Evolutionary conservation across 2,113 vertebrate species (phyloP).

Genomic region (Steatornis caripensis): DNA sequence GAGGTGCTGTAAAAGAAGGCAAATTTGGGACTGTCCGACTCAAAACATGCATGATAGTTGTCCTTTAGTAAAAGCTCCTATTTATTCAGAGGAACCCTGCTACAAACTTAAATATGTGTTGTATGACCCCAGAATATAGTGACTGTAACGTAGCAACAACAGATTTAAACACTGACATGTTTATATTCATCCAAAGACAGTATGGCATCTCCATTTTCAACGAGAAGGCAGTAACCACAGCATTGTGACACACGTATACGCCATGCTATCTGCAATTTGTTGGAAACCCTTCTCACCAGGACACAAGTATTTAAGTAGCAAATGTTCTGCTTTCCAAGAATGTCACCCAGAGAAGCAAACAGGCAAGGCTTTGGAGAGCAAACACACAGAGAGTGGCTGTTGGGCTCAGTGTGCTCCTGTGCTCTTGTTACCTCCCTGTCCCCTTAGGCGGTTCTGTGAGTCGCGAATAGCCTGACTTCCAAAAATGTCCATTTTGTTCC

Average conservation of each 20-base stretch:
- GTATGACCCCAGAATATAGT: not conserved
- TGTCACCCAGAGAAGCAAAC: not conserved
- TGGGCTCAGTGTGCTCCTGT: not conserved
- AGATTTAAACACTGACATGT: not conserved
- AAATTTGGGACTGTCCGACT: not conserved
- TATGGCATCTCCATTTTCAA: not conserved
- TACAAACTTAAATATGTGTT: not conserved
- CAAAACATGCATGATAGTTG: not conserved
- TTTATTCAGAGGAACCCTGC: not conserved
- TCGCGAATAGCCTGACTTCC: not conserved
- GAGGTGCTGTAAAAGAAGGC: not conserved
- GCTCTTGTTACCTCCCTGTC: fast-evolving
- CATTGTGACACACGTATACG: fast-evolving
- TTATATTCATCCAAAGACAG: not conserved
- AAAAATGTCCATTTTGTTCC: not conserved
- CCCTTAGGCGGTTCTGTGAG: not conserved
- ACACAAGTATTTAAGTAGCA: not conserved
- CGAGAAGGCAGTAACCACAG: not conserved
- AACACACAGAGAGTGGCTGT: not conserved
- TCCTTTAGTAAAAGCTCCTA: not conserved
- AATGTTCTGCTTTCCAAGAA: not conserved
- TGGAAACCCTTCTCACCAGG: not conserved
- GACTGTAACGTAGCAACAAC: not conserved
- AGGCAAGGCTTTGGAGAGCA: not conserved
- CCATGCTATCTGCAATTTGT: fast-evolving